Evolutionary conservation across 2,888 invertebrate genomes (phyloP), one percentile per base, ranked within the genome.

Genomic region (Ephialtes manifestator): DNA sequence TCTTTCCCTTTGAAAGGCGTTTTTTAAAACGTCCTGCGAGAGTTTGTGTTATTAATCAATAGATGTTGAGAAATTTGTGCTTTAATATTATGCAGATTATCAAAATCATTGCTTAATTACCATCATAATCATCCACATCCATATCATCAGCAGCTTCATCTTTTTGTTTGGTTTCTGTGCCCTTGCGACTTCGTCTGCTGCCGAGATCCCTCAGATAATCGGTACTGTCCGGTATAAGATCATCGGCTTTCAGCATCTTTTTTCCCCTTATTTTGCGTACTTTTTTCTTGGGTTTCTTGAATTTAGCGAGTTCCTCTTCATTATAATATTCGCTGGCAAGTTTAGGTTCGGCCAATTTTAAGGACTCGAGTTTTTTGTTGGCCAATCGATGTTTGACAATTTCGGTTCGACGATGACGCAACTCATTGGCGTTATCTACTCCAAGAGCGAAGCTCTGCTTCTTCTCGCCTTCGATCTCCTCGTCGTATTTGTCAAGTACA

Each of bases 401-500:
- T 70, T 93, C 90, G 90, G 95, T 90, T 91, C 94, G 94, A 90
- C 94, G 94, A 55, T 95, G 95, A 89, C 95, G 95, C 18, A 95
- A 94, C 86, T 96, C 95, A 48, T 95, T 90, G 0, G 95, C 95
- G 75, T 95, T 94, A 81, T 96, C 96, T 89, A 96, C 95, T 35
- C 98, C 99, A 85, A 99, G 96, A 77, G 96, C 95, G 94, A 99
- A 99, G 78, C 95, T 95, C 31, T 95, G 95, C 88, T 95, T 96
- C 89, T 96, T 96, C 76, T 95, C 95, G 0, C 97, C 97, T 75
- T 97, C 96, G 80, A 99, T 97, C 94, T 99, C 99, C 91, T 99
- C 99, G 93, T 99, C 99, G 93, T 99, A 99, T 95, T 99, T 99
- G 89, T 96, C 95, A 31, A 99, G 95, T 70, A 99, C 95, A 13